Percentiles rank a stretch among this genome's conserved stretches.
Conservation (phyloP, 2,113 vertebrate species). For the Dicerorhinus sumatrensis region DNA sequence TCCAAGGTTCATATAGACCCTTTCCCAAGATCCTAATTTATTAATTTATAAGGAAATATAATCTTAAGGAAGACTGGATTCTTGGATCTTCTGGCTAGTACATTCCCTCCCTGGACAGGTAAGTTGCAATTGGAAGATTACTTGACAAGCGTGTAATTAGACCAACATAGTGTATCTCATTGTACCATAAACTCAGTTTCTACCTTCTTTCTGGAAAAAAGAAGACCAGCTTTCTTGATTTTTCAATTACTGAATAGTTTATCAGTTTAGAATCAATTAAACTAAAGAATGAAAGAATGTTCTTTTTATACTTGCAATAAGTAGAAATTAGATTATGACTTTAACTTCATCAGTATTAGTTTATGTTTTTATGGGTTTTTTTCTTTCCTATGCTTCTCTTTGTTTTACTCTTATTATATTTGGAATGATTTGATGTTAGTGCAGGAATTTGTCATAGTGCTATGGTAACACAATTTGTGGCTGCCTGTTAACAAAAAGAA, state of each 20-base stretch:
- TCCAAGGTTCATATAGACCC: background rate
- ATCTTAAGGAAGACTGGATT: background rate
- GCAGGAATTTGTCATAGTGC: background rate
- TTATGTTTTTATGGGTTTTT: background rate
- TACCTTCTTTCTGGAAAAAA: background rate
- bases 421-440: slow-evolving; percentile 21
- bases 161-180: background rate
- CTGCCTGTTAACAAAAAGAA: slow-evolving; percentile 28
- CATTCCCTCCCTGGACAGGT: background rate
- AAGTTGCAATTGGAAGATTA: background rate
- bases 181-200: background rate
- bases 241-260: slow-evolving; percentile 31
- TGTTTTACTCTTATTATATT: slow-evolving; percentile 9
- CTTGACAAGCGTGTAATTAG: slow-evolving; percentile 7
- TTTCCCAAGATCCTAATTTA: background rate
- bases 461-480: background rate
- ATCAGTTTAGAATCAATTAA: slow-evolving; percentile 21
- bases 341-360: background rate
- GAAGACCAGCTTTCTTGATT: slow-evolving; percentile 8
- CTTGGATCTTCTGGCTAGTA: background rate
- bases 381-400: background rate
- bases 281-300: background rate
- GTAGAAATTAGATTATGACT: slow-evolving; percentile 26
- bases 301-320: background rate
- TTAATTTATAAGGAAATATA: background rate